Percentiles rank a stretch among this genome's conserved stretches.
phyloP scores from a whole-genome alignment of 2,797 vertebrate species.

The Hylomyscus alleni region DNA sequence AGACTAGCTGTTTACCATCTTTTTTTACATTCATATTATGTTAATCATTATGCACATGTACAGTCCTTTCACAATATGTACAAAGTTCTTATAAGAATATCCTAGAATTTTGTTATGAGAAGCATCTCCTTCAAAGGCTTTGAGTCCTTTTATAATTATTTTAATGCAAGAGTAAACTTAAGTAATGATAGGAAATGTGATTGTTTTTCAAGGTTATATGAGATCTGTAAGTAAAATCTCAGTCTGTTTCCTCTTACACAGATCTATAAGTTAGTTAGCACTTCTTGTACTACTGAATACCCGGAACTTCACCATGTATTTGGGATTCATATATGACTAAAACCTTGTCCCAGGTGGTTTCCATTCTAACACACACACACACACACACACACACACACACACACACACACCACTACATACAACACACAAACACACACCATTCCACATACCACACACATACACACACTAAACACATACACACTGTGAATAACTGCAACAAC shows the following conservation, averaged over 20 bases:
- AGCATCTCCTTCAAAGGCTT: background rate
- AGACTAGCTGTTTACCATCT: background rate
- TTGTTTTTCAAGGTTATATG: background rate
- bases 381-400: no score
- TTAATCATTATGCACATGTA: background rate
- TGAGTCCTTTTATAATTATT: background rate
- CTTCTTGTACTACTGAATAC: background rate
- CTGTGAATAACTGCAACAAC: background rate
- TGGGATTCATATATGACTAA: background rate
- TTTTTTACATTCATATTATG: background rate
- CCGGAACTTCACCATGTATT: background rate
- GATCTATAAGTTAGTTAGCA: background rate
- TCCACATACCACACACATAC: no score
- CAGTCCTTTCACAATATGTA: background rate
- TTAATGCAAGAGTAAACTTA: background rate
- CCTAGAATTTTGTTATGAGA: background rate
- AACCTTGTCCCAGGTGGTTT: background rate
- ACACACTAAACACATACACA: background rate
- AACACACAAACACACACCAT: no score
- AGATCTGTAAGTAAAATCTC: background rate
- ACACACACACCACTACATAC: background rate
- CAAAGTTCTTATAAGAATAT: background rate
- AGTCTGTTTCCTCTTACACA: background rate
- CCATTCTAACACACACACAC: background rate
- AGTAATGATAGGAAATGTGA: background rate